These are phyloP conservation scores for Nyctibius grandis DNA, from an alignment of 2,797 vertebrate genomes.

Conservation along the genomic window DNA sequence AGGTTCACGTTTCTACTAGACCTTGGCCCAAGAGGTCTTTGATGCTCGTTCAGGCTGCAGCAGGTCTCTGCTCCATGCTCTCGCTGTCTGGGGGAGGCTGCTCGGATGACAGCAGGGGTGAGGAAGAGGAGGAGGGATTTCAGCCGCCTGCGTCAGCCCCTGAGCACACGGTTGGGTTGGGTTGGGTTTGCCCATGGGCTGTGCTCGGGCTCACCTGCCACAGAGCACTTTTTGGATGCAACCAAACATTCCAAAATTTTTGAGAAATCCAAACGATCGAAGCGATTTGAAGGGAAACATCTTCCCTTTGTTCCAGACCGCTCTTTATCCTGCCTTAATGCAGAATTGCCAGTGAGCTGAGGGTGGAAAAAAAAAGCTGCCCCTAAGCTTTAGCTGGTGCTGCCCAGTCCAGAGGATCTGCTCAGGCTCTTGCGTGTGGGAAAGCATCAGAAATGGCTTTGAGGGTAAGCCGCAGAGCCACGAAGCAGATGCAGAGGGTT, in stretches of 20 bases:
- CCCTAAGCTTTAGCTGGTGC: background rate
- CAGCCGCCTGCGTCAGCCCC: background rate
- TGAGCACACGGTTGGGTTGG: background rate
- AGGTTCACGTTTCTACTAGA: background rate
- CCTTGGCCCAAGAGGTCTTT: background rate
- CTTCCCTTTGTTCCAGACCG: background rate
- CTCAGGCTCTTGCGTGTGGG: fast-evolving
- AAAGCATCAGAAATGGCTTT: background rate
- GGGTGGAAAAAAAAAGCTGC: background rate
- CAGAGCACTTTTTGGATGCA: background rate
- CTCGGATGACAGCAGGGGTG: background rate
- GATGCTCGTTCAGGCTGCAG: background rate
- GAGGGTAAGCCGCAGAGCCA: background rate
- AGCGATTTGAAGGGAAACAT: background rate
- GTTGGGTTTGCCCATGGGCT: background rate
- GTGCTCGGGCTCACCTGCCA: fast-evolving
- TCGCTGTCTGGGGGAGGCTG: background rate
- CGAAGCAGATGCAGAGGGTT: background rate
- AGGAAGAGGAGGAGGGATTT: background rate
- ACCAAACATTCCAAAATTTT: background rate
- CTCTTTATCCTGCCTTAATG: background rate
- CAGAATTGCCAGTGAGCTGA: background rate
- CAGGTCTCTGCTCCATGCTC: background rate
- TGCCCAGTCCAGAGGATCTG: background rate
- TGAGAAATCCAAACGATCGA: background rate